phyloP scores from a whole-genome alignment of 2,113 vertebrate genomes.

The Chloropsis hardwickii region DNA sequence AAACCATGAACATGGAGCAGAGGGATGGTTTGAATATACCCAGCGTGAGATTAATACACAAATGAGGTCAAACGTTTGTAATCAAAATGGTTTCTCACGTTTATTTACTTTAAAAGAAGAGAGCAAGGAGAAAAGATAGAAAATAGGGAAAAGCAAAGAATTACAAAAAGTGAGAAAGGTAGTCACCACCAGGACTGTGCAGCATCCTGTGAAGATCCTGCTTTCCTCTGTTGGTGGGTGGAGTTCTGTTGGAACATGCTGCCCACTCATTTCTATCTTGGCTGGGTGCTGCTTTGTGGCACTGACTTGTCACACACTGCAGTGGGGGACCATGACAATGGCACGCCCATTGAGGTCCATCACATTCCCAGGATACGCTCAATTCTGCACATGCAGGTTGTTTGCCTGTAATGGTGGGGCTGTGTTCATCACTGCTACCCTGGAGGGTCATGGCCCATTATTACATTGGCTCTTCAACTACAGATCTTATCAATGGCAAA shows the following conservation, averaged over 20 bases:
- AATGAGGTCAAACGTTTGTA: not conserved
- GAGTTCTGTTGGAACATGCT: not conserved
- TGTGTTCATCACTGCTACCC: not conserved
- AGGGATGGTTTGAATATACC: not conserved
- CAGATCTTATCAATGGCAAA: not conserved
- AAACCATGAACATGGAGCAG: not conserved
- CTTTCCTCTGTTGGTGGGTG: not conserved
- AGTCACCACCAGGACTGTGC: not conserved
- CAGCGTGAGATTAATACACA: not conserved
- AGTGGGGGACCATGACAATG: too few species aligned
- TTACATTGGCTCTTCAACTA: not conserved
- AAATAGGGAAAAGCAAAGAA: not conserved
- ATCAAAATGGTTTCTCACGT: not conserved
- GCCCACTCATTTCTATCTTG: accelerated
- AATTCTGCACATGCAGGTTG: not conserved
- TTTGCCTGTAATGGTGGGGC: too few species aligned
- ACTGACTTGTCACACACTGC: not conserved
- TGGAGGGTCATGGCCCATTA: too few species aligned
- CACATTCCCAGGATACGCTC: too few species aligned
- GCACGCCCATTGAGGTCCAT: accelerated
- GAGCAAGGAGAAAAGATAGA: not conserved
- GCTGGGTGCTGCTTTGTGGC: not conserved
- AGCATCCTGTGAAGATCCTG: not conserved
- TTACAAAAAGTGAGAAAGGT: not conserved
- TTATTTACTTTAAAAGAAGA: not conserved